These are phyloP conservation scores for Halcyon leucocephala DNA, from an alignment of 2,797 vertebrate species.

Conservation along the genomic window DNA sequence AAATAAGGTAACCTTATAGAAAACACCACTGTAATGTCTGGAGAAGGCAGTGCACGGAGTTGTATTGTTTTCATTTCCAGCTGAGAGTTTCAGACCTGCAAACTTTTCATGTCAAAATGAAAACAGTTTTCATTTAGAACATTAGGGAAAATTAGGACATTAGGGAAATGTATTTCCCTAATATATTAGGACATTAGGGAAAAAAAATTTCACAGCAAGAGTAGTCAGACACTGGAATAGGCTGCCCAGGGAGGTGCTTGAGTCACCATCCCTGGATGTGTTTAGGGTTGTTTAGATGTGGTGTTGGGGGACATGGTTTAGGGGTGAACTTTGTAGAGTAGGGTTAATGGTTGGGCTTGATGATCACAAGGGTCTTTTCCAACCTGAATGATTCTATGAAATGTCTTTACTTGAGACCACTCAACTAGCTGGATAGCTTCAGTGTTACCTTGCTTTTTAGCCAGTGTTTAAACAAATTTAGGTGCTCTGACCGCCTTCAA, in stretches of 20 bases:
- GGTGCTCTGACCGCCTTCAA: background rate
- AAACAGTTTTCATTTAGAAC: background rate
- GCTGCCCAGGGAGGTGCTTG: no score
- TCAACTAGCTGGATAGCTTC: background rate
- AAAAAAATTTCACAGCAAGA: no score
- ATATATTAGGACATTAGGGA: no score
- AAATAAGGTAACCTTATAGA: slow-evolving; percentile 40
- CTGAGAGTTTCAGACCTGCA: background rate
- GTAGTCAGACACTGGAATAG: no score
- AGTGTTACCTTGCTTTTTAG: background rate
- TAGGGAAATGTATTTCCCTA: no score
- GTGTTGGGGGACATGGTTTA: no score
- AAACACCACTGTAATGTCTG: background rate
- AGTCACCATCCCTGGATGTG: no score
- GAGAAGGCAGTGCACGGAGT: background rate
- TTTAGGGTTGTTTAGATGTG: no score
- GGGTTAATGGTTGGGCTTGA: no score
- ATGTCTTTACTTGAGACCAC: background rate
- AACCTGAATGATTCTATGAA: background rate
- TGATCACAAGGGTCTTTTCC: no score
- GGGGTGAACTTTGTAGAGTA: no score
- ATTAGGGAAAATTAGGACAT: no score
- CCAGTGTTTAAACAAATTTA: background rate
- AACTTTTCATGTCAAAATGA: background rate
- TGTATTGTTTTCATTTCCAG: background rate